Conservation (phyloP, 2,888 invertebrate species). For the Arctia plantaginis region DNA sequence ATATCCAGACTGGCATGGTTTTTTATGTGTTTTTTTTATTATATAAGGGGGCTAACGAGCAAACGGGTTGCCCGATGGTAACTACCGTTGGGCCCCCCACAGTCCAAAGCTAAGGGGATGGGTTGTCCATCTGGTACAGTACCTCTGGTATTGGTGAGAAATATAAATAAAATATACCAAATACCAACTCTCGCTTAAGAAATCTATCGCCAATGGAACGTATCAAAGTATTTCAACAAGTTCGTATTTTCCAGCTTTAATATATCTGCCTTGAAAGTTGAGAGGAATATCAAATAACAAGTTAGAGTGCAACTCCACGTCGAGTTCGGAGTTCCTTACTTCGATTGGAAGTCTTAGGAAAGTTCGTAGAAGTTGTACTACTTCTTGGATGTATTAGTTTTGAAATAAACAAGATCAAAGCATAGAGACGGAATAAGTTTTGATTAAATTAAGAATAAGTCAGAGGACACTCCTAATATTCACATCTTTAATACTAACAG, state of each 20-base stretch:
- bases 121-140: too few species aligned
- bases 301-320: slow-evolving; percentile 9
- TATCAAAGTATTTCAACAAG: neutral
- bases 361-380: slow-evolving; percentile 5
- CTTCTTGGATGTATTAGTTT: slow-evolving; percentile 16
- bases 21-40: too few species aligned
- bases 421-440: neutral
- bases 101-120: too few species aligned
- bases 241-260: slow-evolving; percentile 8
- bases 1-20: too few species aligned
- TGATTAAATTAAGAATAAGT: neutral
- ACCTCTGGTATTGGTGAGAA: too few species aligned
- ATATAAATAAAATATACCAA: neutral
- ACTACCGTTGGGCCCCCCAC: too few species aligned
- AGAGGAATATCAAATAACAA: slow-evolving; percentile 18
- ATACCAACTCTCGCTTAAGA: neutral
- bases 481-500: too few species aligned
- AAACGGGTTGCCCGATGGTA: too few species aligned
- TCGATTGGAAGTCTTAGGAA: slow-evolving; percentile 4
- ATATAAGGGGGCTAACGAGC: too few species aligned
- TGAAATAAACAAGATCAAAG: slow-evolving; percentile 3
- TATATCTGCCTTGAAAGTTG: slow-evolving; percentile 11
- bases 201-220: neutral
- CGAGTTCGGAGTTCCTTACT: slow-evolving; percentile 5
- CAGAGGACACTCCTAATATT: neutral